These are phyloP conservation scores for Drosophila trichaetosa DNA, from an alignment of 2,888 invertebrate species.

Conservation along the genomic window DNA sequence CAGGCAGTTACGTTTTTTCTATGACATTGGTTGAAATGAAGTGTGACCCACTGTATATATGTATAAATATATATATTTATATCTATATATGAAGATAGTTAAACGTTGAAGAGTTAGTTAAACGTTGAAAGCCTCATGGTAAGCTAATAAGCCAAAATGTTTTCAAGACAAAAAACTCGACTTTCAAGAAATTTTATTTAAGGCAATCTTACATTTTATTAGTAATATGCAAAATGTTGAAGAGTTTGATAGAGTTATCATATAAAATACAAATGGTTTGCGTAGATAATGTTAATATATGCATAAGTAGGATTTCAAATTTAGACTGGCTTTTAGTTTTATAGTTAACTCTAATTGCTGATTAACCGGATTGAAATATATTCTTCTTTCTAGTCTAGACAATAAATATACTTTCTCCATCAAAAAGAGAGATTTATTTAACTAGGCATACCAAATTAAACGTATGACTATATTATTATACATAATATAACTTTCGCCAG, in stretches of 20 bases:
- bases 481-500: background rate
- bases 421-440: background rate
- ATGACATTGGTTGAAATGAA: no score
- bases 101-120: background rate
- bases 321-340: background rate
- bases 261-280: no score
- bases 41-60: no score
- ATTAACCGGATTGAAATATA: background rate
- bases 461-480: background rate
- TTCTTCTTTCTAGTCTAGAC: background rate
- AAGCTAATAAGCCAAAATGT: background rate
- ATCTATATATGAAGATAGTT: background rate
- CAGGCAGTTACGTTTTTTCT: no score
- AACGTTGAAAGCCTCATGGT: background rate
- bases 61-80: background rate
- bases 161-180: background rate
- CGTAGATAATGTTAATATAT: background rate
- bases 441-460: background rate
- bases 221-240: background rate
- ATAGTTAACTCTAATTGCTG: background rate
- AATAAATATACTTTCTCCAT: background rate
- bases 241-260: background rate
- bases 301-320: background rate
- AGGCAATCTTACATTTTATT: background rate
- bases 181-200: background rate